Evolutionary conservation across 2,113 vertebrate genomes (phyloP).

Genomic region (Isichthys henryi): DNA sequence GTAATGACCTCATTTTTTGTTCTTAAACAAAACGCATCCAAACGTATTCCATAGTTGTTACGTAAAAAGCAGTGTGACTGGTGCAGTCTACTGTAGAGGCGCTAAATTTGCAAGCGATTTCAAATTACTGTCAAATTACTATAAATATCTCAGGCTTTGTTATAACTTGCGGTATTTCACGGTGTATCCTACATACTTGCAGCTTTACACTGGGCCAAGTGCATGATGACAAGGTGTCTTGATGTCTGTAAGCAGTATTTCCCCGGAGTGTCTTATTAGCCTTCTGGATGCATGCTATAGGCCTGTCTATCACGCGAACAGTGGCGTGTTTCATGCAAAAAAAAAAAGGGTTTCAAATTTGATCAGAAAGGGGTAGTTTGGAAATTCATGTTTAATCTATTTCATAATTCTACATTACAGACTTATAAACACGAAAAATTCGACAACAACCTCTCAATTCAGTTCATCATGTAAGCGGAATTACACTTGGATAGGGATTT

Average conservation of each 20-base stretch:
- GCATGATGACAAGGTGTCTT: neutral
- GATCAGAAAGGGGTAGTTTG: constrained; percentile 86
- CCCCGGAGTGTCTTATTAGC: neutral
- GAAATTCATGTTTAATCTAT: constrained; percentile 95
- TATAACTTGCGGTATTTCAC: neutral
- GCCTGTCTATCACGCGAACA: neutral
- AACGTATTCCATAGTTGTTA: constrained; percentile 35
- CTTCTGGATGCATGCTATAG: neutral
- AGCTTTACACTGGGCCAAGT: neutral
- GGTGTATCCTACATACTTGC: neutral
- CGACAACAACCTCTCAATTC: constrained; percentile 97
- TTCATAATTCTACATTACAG: constrained; percentile 98
- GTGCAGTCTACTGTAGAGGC: neutral
- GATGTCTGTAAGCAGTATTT: neutral
- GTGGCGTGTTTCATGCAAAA: constrained; percentile 35
- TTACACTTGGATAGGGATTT: constrained; percentile 93
- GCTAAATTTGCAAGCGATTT: neutral
- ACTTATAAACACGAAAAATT: constrained; percentile 93
- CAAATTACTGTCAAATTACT: neutral
- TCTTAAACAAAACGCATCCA: constrained; percentile 73
- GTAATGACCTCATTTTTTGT: constrained; percentile 79
- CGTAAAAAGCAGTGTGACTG: constrained; percentile 27
- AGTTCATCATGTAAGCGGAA: constrained; percentile 97
- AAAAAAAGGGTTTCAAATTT: constrained; percentile 72
- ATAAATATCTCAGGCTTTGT: neutral